phyloP scores from a whole-genome alignment of 2,113 vertebrate species.

The Zosterops pallidus region DNA sequence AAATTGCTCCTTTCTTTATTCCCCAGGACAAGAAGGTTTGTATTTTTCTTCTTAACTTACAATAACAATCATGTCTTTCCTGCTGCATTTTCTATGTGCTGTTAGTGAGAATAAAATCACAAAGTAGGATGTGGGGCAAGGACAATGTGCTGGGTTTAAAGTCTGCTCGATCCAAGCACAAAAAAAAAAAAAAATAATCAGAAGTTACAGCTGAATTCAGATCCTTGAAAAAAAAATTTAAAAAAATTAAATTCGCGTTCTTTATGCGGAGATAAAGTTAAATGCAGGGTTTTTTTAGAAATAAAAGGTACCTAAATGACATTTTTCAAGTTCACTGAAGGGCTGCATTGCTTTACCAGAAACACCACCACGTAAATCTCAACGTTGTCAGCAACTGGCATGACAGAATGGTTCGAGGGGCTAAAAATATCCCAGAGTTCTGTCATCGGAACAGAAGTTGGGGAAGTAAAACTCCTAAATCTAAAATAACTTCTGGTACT shows the following conservation, averaged over 20 bases:
- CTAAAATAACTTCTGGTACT: not conserved
- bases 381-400: not conserved
- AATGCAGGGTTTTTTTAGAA: not conserved
- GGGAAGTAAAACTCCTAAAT: conserved; percentile 6
- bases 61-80: conserved; percentile 21
- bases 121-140: not conserved
- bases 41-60: not conserved
- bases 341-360: not conserved
- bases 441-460: not conserved
- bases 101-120: not conserved
- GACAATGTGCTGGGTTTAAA: not conserved
- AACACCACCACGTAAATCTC: not conserved
- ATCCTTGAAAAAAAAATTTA: not conserved
- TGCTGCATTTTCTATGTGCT: not conserved
- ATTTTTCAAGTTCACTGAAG: not conserved
- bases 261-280: not conserved
- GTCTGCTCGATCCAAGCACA: not conserved
- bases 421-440: not conserved
- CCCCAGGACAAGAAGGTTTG: not conserved
- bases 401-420: not conserved
- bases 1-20: conserved; percentile 9
- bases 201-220: not conserved
- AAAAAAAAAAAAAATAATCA: too few relatives aligned
- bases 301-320: not conserved
- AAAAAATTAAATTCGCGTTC: not conserved